phyloP scores from a whole-genome alignment of 2,797 vertebrate genomes.

The Microctenopoma steveboyesi region DNA sequence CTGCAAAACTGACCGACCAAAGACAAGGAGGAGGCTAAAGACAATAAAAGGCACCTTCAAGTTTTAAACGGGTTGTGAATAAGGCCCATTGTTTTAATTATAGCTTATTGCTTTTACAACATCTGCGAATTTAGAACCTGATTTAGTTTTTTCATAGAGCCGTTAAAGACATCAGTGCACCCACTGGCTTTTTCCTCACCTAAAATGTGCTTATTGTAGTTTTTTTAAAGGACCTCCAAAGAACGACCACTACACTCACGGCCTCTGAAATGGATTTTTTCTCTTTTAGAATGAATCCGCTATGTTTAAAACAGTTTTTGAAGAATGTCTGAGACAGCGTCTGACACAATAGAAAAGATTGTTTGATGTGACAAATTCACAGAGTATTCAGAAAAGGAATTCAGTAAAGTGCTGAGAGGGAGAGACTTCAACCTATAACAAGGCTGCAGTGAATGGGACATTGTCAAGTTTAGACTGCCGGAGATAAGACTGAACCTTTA shows the following conservation, averaged over 20 bases:
- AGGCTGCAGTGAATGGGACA: neutral
- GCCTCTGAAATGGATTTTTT: neutral
- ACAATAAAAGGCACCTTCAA: constrained; percentile 33
- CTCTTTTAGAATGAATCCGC: neutral
- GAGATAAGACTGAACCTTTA: neutral
- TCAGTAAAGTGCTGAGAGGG: constrained; percentile 1
- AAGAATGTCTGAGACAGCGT: neutral
- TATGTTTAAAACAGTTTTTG: neutral
- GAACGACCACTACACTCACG: neutral
- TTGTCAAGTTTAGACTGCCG: neutral
- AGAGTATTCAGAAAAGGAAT: neutral
- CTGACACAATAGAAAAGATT: neutral
- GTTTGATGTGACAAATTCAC: neutral
- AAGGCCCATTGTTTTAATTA: too few relatives aligned
- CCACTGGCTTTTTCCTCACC: neutral
- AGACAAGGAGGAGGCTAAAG: constrained; percentile 25
- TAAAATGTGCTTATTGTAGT: neutral
- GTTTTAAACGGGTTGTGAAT: neutral
- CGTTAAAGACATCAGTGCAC: neutral
- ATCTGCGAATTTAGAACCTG: neutral
- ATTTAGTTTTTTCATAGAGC: neutral
- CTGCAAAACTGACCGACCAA: constrained; percentile 41
- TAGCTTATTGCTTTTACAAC: neutral
- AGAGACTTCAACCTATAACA: neutral
- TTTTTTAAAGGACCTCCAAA: neutral